These are phyloP conservation scores for Vanessa atalanta DNA, from an alignment of 1,140 invertebrate species.

Conservation along the genomic window DNA sequence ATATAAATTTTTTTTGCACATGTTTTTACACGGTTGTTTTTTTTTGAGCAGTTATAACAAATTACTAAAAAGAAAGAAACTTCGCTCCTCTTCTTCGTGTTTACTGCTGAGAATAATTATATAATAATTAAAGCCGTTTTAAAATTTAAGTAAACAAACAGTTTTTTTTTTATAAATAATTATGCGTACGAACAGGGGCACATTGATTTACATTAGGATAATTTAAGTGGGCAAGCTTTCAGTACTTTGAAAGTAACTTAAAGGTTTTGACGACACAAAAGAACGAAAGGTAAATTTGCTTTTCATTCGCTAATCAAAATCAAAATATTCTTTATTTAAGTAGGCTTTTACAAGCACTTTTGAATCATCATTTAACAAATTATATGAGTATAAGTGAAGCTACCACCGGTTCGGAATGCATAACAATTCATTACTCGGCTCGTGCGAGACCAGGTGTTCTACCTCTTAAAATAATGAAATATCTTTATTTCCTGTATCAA, in stretches of 20 bases:
- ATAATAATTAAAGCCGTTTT: neutral
- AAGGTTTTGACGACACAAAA: neutral
- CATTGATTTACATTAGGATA: too few species aligned
- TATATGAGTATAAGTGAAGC: too few species aligned
- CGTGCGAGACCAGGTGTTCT: neutral
- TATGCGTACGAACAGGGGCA: neutral
- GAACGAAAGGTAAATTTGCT: neutral
- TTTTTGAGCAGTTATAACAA: neutral
- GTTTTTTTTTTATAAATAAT: neutral
- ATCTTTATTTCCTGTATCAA: neutral
- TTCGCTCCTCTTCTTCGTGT: neutral
- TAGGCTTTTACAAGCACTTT: too few species aligned
- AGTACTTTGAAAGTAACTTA: neutral
- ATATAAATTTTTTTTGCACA: slow-evolving; percentile 7
- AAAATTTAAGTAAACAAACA: neutral
- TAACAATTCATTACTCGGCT: neutral
- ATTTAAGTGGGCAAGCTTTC: neutral
- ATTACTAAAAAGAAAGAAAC: neutral
- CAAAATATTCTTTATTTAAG: neutral
- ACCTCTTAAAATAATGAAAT: neutral
- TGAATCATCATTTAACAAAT: too few species aligned
- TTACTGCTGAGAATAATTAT: neutral
- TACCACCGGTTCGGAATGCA: too few species aligned
- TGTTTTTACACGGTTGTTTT: neutral
- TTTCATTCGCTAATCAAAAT: neutral